phyloP scores from a whole-genome alignment of 64 coral and sea anemone species.

The Dendrophyllia cribrosa region DNA sequence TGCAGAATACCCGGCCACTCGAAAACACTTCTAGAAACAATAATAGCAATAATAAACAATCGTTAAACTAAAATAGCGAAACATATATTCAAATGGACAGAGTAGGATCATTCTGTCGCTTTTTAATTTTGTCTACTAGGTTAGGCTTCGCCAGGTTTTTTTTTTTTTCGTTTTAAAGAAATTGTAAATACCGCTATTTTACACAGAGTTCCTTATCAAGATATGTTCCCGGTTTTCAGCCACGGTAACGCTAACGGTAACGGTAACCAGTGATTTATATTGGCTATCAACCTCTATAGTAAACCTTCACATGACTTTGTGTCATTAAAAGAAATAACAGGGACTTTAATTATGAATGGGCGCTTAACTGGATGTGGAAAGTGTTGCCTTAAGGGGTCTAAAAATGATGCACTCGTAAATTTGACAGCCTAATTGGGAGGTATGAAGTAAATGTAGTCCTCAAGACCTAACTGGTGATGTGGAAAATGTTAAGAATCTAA shows the following conservation, averaged over 20 bases:
- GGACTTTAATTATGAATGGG: neutral
- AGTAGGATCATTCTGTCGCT: too few species aligned
- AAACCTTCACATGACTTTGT: neutral
- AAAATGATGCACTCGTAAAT: neutral
- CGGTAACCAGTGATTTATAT: slow-evolving; percentile 2
- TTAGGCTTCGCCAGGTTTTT: too few species aligned
- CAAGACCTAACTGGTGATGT: neutral
- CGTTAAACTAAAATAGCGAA: too few species aligned
- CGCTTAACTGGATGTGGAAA: neutral
- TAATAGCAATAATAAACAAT: too few species aligned
- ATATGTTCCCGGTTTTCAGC: neutral
- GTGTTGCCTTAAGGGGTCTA: neutral
- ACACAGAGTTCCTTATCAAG: neutral
- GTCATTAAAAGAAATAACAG: neutral
- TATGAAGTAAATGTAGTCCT: slow-evolving; percentile 20
- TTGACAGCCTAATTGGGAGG: neutral
- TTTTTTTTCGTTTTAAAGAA: too few species aligned
- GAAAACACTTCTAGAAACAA: too few species aligned
- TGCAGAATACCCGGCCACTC: too few species aligned
- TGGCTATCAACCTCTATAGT: slow-evolving; percentile 3
- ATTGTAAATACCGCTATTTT: neutral
- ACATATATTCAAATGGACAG: too few species aligned
- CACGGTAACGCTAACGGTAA: too few species aligned
- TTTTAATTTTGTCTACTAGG: too few species aligned
- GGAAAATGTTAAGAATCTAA: neutral